Conservation (phyloP, 2,888 invertebrate species). For the Tetropium fuscum region DNA sequence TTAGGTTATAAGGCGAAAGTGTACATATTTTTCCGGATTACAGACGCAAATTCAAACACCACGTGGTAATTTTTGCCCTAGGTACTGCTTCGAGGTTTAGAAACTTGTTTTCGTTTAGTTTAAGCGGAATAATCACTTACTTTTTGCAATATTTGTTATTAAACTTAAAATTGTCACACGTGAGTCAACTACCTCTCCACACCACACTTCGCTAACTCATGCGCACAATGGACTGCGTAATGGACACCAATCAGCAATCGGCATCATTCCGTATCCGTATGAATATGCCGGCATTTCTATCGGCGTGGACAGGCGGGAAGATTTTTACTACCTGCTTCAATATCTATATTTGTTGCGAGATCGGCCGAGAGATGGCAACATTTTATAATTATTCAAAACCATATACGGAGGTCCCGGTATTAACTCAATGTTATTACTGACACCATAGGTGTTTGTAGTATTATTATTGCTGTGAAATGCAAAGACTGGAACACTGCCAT, state of each 20-base stretch:
- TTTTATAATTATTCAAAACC: no score
- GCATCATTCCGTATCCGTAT: no score
- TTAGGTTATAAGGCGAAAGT: conserved; percentile 46
- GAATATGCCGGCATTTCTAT: not conserved
- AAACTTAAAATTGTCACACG: conserved; percentile 48
- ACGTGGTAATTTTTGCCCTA: conserved; percentile 20
- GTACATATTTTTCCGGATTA: conserved; percentile 44
- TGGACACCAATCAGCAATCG: not conserved
- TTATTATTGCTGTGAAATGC: no score
- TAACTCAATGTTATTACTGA: no score
- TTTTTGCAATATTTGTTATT: conserved; percentile 40
- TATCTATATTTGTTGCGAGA: no score
- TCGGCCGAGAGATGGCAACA: no score
- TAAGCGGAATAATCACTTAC: conserved; percentile 7
- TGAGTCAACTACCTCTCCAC: conserved; percentile 49
- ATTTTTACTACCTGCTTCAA: no score
- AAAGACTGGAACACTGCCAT: no score
- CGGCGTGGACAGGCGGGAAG: not conserved
- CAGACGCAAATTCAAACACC: conserved; percentile 21
- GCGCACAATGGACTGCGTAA: conserved; percentile 8
- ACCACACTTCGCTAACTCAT: conserved; percentile 34
- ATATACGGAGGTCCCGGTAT: no score
- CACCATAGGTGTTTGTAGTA: no score
- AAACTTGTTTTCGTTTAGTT: conserved; percentile 20
- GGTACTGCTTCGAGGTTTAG: conserved; percentile 18